These are phyloP conservation scores for Glomeris maerens DNA, from an alignment of 1,140 invertebrate genomes.

Conservation along the genomic window DNA sequence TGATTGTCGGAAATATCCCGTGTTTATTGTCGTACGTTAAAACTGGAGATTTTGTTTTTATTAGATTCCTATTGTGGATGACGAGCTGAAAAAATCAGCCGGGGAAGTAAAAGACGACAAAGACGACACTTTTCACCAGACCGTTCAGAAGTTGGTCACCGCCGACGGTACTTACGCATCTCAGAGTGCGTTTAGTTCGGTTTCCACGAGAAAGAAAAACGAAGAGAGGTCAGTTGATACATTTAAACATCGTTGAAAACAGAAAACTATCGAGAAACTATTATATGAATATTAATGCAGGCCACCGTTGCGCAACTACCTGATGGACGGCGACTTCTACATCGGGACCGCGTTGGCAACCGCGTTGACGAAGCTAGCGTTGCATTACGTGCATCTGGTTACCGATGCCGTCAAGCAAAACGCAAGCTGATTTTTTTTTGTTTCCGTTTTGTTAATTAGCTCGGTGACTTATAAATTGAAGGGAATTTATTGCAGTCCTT, in stretches of 20 bases:
- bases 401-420: conserved; percentile 20
- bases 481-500: conserved; percentile 35
- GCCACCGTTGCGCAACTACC: conserved; percentile 68
- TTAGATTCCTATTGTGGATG: conserved; percentile 71
- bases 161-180: conserved; percentile 98
- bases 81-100: conserved; percentile 57
- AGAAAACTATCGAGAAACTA: conserved; percentile 9
- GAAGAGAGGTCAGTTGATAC: conserved; percentile 33
- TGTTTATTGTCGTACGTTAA: background rate
- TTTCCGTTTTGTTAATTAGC: no score
- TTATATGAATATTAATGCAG: conserved; percentile 26
- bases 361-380: conserved; percentile 76
- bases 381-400: conserved; percentile 47
- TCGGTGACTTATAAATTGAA: no score
- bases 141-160: conserved; percentile 59
- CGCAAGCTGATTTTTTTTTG: conserved; percentile 11
- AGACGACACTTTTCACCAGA: conserved; percentile 20
- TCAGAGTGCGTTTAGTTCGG: conserved; percentile 86
- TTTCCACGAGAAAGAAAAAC: conserved; percentile 26
- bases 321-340: conserved; percentile 93
- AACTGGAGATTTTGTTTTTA: conserved; percentile 16
- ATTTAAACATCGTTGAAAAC: conserved; percentile 2
- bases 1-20: background rate
- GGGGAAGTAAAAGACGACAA: conserved; percentile 45
- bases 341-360: conserved; percentile 82